Evolutionary conservation across 2,113 vertebrate species (phyloP).

Genomic region (Cochlearius cochlearius): DNA sequence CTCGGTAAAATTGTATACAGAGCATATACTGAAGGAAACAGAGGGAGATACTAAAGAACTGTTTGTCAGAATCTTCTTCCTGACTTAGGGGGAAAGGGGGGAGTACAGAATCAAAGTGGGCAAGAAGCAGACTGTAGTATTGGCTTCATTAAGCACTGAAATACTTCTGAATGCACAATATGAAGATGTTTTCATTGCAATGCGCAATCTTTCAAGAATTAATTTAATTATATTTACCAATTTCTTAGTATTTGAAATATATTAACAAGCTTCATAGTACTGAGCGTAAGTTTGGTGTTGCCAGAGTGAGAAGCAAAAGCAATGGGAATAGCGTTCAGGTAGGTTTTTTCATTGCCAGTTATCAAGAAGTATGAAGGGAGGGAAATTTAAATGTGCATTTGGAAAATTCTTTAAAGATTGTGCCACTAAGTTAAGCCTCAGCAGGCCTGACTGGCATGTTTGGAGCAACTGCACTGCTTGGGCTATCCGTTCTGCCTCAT

Average conservation of each 20-base stretch:
- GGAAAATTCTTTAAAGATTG: background rate
- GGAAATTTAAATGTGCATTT: background rate
- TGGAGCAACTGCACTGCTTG: background rate
- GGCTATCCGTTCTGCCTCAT: rapidly evolving
- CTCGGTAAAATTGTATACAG: background rate
- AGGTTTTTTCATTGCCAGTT: background rate
- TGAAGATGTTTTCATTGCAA: background rate
- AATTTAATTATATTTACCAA: background rate
- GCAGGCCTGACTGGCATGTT: background rate
- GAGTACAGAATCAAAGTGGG: background rate
- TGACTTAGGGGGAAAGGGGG: background rate
- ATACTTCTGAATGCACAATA: background rate
- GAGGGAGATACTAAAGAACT: background rate
- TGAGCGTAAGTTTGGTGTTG: background rate
- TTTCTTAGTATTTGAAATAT: background rate
- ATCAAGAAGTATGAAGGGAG: background rate
- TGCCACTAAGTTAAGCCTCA: background rate
- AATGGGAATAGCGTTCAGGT: background rate
- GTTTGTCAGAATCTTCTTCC: background rate
- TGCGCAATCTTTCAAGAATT: background rate
- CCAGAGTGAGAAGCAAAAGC: background rate
- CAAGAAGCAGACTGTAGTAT: background rate
- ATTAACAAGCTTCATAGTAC: background rate
- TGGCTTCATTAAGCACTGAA: background rate
- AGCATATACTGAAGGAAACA: background rate